Evolutionary conservation across 1,140 invertebrate genomes (phyloP).

Genomic region (Helicorthomorpha holstii): DNA sequence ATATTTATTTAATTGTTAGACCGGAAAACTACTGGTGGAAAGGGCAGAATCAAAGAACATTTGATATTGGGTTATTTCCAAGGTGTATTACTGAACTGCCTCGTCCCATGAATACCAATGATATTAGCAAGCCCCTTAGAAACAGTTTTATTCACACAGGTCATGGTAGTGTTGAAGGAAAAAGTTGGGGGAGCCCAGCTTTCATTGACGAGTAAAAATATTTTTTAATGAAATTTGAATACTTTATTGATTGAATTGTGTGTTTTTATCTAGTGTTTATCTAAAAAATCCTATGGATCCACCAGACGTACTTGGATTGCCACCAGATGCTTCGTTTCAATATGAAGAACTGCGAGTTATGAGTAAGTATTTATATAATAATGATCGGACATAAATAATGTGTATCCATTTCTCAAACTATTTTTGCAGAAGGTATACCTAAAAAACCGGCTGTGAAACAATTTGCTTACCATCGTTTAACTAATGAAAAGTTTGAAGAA

Average conservation of each 20-base stretch:
- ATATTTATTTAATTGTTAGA: conserved; percentile 17
- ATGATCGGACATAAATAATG: too few species aligned
- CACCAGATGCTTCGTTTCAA: conserved; percentile 16
- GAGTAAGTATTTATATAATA: too few species aligned
- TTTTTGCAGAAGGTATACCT: conserved; percentile 9
- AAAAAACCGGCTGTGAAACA: conserved; percentile 19
- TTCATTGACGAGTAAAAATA: conserved; percentile 46
- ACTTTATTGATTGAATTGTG: too few species aligned
- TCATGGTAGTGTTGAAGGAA: conserved; percentile 36
- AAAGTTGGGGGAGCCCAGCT: conserved; percentile 71
- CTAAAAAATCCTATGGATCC: conserved; percentile 67
- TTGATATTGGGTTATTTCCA: conserved; percentile 55
- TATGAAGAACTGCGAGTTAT: too few species aligned
- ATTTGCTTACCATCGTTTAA: conserved; percentile 29
- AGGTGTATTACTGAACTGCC: conserved; percentile 49
- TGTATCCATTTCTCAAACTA: conserved; percentile 4
- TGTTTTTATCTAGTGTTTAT: conserved; percentile 36
- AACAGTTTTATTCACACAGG: conserved; percentile 75
- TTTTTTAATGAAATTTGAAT: not conserved
- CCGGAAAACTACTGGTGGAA: conserved; percentile 89
- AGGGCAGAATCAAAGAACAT: conserved; percentile 81
- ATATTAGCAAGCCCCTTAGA: conserved; percentile 56
- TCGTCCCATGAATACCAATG: conserved; percentile 41
- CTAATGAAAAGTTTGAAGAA: conserved; percentile 20
- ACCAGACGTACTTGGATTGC: conserved; percentile 45